These are phyloP conservation scores for Rhinolophus sinicus DNA, from an alignment of 2,113 vertebrate species.

Conservation along the genomic window DNA sequence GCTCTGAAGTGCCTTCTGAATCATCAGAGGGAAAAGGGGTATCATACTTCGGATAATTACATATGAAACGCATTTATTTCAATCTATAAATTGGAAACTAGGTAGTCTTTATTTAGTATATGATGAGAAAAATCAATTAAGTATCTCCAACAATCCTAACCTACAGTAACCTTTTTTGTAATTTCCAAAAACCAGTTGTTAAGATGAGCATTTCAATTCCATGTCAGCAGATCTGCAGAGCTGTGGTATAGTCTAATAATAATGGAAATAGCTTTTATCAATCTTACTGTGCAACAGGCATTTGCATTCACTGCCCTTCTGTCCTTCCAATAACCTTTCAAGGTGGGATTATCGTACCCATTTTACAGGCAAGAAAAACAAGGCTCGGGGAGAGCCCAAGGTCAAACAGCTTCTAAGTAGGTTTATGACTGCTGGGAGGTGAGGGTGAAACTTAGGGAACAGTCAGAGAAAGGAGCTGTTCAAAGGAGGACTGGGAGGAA, in stretches of 20 bases:
- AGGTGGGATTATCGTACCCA: background rate
- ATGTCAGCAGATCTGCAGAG: background rate
- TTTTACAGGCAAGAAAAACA: background rate
- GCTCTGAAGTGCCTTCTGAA: background rate
- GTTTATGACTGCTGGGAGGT: background rate
- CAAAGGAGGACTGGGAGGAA: background rate
- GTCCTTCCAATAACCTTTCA: background rate
- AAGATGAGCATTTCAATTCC: background rate
- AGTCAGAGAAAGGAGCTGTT: background rate
- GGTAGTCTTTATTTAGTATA: background rate
- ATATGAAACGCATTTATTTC: background rate
- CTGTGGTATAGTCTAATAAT: background rate
- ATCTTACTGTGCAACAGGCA: background rate
- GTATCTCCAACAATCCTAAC: background rate
- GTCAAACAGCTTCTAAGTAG: background rate
- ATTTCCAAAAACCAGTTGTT: background rate
- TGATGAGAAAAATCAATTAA: conserved; percentile 40
- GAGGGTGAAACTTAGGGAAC: background rate
- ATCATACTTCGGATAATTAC: background rate
- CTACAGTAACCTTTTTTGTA: background rate
- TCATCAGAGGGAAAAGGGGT: background rate
- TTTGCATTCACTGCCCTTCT: background rate
- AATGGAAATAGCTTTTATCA: background rate
- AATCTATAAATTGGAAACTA: background rate
- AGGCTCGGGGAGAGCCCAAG: background rate